Base-by-base conservation (phyloP, 2,797 vertebrate species). In the Octomys mimax region DNA sequence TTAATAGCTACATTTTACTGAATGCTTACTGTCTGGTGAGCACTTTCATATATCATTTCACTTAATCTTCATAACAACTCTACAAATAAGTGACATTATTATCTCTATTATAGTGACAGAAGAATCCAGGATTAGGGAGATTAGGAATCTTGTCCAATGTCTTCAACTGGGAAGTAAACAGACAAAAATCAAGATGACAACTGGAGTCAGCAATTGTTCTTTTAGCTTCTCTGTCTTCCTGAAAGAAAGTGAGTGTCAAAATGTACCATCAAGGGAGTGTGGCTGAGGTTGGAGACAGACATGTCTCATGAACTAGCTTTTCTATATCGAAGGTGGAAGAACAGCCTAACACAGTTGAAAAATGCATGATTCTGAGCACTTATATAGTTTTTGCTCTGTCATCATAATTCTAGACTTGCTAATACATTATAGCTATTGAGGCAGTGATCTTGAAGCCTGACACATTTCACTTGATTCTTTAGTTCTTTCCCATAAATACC, bases 161-260 rank as follows among this genome's bases (percentile, higher is more conserved):
- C 54, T 61, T 93, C 73, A 83, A 9, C 26, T 68, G 83, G 26
- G n/a, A 96, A 61, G 4, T 61, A 1, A 19, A 9, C 19, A 87
- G 36, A 92, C n/a, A 95, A 94, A 95, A 89, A 39, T 61, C 71
- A 91, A 91, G 80, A 80, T 16, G 83, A 96, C 33, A 75, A 88
- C n/a, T 85, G 19, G 54, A 18, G 52, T 95, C 77, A 88, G 12
- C 86, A 89, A 89, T 49, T 62, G 46, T 2, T 89, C 54, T 68
- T 77, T 86, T 75, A 91, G 80, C 49, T 52, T 96, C 28, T 71
- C 13, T 80, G 24, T 71, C n/a, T 83, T 89, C 36, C 87, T 33
- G 28, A 52, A 82, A 10, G 26, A 73, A 85, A 66, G 13, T 31
- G n/a, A 78, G 87, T 87, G 94, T 61, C 6, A 90, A 93, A 92